Evolutionary conservation across 2,113 vertebrate species (phyloP), one percentile per base, ranked within the genome.

Genomic region (Irena cyanogastra): DNA sequence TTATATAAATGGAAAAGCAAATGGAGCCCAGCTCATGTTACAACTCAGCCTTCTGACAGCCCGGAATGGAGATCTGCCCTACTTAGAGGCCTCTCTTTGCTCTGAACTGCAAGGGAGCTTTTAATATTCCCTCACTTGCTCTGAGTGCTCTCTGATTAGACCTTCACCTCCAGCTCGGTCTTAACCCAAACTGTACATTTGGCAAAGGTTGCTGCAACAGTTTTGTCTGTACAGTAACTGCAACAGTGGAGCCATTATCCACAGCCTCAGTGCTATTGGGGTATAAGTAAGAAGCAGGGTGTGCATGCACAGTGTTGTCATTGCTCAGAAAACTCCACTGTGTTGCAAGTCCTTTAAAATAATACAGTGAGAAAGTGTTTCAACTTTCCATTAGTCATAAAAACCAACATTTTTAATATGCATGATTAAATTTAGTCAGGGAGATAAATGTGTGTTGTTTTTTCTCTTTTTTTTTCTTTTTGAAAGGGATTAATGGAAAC

Each of bases 1-100:
- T 97, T 96, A 97, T 95, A 95, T 83, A 94, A 96, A 97, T 96
- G 92, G 93, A 93, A 94, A 96, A 96, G 92, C 94, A 96, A 96
- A 96, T 66, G 93, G 84, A 97, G 92, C 79, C 85, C 88, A 92
- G 93, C 94, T 97, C 95, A 97, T 90, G 94, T 96, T 97, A 96
- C 95, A 97, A 52, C 88, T 94, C 88, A 89, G 94, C 95, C 93
- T 97, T 95, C 96, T 97, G 95, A 96, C 94, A 97, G 96, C 90
- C 93, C 2, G 79, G 63, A 92, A 77, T 63, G 90, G 92, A 86
- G 95, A 94, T 94, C 85, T 94, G 93, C 94, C 92, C 88, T 96
- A 92, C 76, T 96, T 85, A 86, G 90, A 94, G 94, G 94, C 96
- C 95, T 96, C 90, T 57, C 76, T 88, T 69, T 83, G 75, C 96